These are phyloP conservation scores for Brachionus manjavacas DNA, from an alignment of 1,140 invertebrate species.

Conservation along the genomic window DNA sequence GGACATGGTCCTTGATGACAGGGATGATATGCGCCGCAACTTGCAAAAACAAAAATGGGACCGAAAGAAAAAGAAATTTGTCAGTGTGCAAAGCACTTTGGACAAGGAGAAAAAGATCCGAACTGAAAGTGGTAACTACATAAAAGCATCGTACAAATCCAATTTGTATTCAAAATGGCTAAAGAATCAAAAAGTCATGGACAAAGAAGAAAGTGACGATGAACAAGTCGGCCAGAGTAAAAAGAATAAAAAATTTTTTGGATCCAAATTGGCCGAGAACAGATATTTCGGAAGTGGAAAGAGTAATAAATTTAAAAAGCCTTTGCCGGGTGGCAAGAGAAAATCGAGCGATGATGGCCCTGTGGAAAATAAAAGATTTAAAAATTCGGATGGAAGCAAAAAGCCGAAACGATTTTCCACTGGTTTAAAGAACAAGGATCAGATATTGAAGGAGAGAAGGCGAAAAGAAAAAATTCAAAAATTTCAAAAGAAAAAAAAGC, in stretches of 20 bases:
- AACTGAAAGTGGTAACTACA: constrained; percentile 39
- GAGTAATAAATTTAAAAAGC: not conserved
- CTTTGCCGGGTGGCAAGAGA: not conserved
- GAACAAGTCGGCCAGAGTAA: not conserved
- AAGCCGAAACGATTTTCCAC: constrained; percentile 5
- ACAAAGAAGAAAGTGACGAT: not conserved
- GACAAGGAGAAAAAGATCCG: constrained; percentile 37
- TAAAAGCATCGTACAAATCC: constrained; percentile 42
- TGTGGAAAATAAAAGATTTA: not conserved
- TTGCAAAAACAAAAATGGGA: constrained; percentile 42
- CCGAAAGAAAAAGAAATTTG: constrained; percentile 41
- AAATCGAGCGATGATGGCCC: not conserved
- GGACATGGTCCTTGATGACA: constrained; percentile 28
- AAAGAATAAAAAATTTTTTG: constrained; percentile 35
- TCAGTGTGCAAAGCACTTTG: not conserved
- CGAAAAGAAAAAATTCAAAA: constrained; percentile 35
- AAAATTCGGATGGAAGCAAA: not conserved
- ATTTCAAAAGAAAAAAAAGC: constrained; percentile 10
- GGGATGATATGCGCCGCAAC: not conserved
- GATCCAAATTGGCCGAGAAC: constrained; percentile 11
- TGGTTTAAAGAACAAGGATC: constrained; percentile 14
- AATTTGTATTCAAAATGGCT: constrained; percentile 32
- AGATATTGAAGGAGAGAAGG: constrained; percentile 32
- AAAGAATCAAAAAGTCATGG: constrained; percentile 27
- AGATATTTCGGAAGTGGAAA: constrained; percentile 32